Base-by-base conservation (phyloP, 2,888 invertebrate species). In the Isoperla grammatica region DNA sequence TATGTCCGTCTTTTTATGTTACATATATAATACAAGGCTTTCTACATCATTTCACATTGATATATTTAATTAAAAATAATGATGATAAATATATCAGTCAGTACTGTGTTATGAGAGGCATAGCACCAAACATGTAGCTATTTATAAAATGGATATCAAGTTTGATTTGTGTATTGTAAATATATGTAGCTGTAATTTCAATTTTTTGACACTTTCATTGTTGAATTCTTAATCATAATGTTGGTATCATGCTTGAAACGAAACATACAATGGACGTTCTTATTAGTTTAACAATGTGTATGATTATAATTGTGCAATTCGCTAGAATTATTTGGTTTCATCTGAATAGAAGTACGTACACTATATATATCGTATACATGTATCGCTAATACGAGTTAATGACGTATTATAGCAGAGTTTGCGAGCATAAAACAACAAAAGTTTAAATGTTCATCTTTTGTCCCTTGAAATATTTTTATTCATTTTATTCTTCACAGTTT, bases 381-480 rank as follows among this genome's bases (percentile, higher is more conserved):
- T 45, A 45, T 45, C 17, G 19, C 15, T 45, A 17, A 45, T 45
- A 45, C 45, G 29, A 29, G 29, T 17, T 45, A 45, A 15, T n/a
- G 12, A 12, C 40, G 40, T 40, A 40, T 40, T 40, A 45, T 45
- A 45, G 8, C n/a, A 17, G 17, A 40, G 40, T 13, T 45, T 45
- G n/a, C 11, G 45, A 45, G 5, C 45, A 40, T 40, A 40, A 48
- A 39, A 57, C 15, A 13, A 37, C 19, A 49, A 20, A n/a, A 48
- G 13, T 22, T 53, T 53, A 53, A 58, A 59, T 59, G 59, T 59
- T 43, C 50, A 45, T 19, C 45, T 19, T 19, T 45, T 59, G 35
- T 49, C 59, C 59, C 35, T 60, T 20, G 43, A 29, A 60, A 37
- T 56, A 60, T 56, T 60, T 60, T 43, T 60, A 40, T 43, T 60